Evolutionary conservation across 1,140 invertebrate species (phyloP), one percentile per base, ranked within the genome.

Genomic region (Drosophila grimshawi): DNA sequence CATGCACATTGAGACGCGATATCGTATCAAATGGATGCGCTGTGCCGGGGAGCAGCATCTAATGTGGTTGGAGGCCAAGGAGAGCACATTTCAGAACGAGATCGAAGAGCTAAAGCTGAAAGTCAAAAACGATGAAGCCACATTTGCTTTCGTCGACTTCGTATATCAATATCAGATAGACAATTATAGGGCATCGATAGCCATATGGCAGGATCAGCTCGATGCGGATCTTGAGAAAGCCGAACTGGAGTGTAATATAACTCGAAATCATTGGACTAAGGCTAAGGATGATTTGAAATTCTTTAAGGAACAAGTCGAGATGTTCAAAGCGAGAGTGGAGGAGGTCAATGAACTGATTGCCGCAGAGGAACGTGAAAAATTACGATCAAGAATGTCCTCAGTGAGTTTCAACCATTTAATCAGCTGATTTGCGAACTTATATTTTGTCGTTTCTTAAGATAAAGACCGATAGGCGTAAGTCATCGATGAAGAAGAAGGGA

Each of bases 1-100:
- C 5, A 48, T 73, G 29, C 83, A 80, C 5, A 77, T 86, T 4
- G 57, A 82, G 19, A 2, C 76, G 51, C 64, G 83, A 1, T 86
- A 86, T 46, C 76, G 65, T 0, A 33, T 61, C 5, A 82, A 79
- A 10, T 86, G 82, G 79, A 10, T 76, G 6, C 68, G 33, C 6
- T 73, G 67, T 46, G 55, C 29, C 43, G 48, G 35, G 1, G 82
- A 86, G 5, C 80, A 86, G 41, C 4, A 30, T 32, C 3, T 57
- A 7, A 30, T 59, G 61, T 11, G 8, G 5, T 0, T 56, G 0
- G n/a, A 51, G 5, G 5, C 5, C 29, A 78, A 68, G 30, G 79
- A 81, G 48, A 27, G 67, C 1, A 5, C 6, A 0, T 19, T 73
- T 32, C 10, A 3, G 5, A 32, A 53, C 0, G 57, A 82, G 30